Evolutionary conservation across 1,140 invertebrate genomes (phyloP), one percentile per base, ranked within the genome.

Genomic region (Philotrypesis tridentata): DNA sequence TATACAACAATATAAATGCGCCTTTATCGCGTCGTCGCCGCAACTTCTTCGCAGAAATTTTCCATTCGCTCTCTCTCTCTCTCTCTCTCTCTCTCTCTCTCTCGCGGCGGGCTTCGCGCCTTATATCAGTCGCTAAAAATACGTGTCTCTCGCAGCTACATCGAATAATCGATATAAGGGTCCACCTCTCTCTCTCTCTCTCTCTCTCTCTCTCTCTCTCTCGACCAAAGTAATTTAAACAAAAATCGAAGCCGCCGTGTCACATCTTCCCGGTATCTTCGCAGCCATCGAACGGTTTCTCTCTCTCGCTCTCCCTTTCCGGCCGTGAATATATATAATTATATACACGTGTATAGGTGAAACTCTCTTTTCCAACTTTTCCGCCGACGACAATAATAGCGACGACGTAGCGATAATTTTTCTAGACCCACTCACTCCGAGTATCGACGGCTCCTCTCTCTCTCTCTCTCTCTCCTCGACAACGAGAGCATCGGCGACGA

Each of bases 401-500:
- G 71, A 21, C 17, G 71, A 55, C 48, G 48, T 60, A 55, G 14
- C 7, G 29, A 73, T 73, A 73, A 73, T 73, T 73, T 73, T 74
- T 55, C 48, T 31, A 9, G 29, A 7, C 33, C 14, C 6, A 55
- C 14, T 55, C 17, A 1, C 12, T 9, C 60, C 27, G 61, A 61
- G 31, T 61, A 74, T 74, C 25, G 71, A 55, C 48, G 48, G 11
- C 48, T 55, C 43, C 43, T 11, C 40, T 3, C 33, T 37, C 33
- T 37, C 33, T 37, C 33, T 37, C 33, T 40, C 37, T 40, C 37
- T 40, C 40, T 14, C 40, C 2, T 17, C 4, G 14, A 5, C 48
- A 55, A 55, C 48, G 48, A 55, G 21, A 55, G 48, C 48, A n/a
- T 0, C 25, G 25, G 23, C 33, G 17, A 55, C 25, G 25, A 29